Conservation (phyloP, 2,888 invertebrate genomes). For the Heliconius hortense region DNA sequence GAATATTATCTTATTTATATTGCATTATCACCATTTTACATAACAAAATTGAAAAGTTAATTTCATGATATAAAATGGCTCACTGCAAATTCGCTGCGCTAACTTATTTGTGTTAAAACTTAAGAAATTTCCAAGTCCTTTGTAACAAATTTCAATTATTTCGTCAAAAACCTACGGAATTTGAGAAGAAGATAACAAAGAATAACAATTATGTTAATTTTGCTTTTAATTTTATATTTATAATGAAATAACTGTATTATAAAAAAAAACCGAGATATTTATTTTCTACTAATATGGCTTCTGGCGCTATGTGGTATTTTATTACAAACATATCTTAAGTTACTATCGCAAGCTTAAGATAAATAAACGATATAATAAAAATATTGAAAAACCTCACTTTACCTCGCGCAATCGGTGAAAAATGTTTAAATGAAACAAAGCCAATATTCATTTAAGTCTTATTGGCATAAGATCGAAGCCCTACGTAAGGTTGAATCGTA, state of each 20-base stretch:
- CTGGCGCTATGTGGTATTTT: no score
- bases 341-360: no score
- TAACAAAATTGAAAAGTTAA: slow-evolving; percentile 20
- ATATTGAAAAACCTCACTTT: no score
- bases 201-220: not conserved
- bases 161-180: slow-evolving; percentile 29
- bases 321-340: no score
- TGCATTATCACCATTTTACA: slow-evolving; percentile 1
- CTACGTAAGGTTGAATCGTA: slow-evolving; percentile 29
- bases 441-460: slow-evolving; percentile 27
- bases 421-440: not conserved
- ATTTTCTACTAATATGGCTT: no score
- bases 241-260: slow-evolving; percentile 6
- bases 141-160: slow-evolving; percentile 39
- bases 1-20: not conserved
- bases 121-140: slow-evolving; percentile 27
- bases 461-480: slow-evolving; percentile 30
- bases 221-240: not conserved
- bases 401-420: no score
- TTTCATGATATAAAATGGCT: slow-evolving; percentile 24
- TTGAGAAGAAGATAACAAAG: slow-evolving; percentile 20
- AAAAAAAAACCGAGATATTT: no score
- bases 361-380: no score
- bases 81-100: slow-evolving; percentile 22
- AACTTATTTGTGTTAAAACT: slow-evolving; percentile 29